Conservation (phyloP, 2,797 vertebrate species). For the Thaleichthys pacificus region DNA sequence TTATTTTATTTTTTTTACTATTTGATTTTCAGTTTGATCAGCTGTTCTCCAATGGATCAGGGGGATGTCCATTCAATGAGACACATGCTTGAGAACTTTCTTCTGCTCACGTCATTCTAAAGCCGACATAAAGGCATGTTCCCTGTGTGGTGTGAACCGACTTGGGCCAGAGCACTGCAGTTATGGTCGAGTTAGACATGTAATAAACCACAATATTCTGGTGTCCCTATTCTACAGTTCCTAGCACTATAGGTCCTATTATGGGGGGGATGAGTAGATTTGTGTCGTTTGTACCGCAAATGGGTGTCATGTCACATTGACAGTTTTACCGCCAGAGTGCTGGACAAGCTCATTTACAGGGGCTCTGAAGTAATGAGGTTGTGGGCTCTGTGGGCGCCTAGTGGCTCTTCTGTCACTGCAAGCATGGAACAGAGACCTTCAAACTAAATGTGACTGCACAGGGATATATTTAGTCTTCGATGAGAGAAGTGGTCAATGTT, state of each 20-base stretch:
- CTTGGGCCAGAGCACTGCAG: not conserved
- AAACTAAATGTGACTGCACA: not conserved
- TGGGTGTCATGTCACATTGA: not conserved
- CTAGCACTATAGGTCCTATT: too few relatives aligned
- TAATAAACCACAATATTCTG: too few relatives aligned
- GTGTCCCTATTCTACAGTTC: too few relatives aligned
- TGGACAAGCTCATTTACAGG: not conserved
- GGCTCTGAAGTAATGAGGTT: not conserved
- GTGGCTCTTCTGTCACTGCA: not conserved
- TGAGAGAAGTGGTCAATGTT: not conserved
- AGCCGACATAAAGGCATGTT: not conserved
- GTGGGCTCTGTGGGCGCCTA: not conserved
- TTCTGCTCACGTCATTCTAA: constrained; percentile 9
- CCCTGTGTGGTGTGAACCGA: too few relatives aligned
- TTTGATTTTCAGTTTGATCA: not conserved
- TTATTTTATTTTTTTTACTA: not conserved
- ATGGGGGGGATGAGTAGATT: not conserved
- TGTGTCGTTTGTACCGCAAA: not conserved
- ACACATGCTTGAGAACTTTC: constrained; percentile 18
- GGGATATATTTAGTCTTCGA: not conserved
- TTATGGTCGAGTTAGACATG: not conserved
- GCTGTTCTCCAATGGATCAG: too few relatives aligned
- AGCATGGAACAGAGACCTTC: not conserved
- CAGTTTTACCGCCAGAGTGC: not conserved
- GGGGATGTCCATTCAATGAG: too few relatives aligned